phyloP scores from a whole-genome alignment of 2,113 vertebrate genomes.

The Malurus elegans region DNA sequence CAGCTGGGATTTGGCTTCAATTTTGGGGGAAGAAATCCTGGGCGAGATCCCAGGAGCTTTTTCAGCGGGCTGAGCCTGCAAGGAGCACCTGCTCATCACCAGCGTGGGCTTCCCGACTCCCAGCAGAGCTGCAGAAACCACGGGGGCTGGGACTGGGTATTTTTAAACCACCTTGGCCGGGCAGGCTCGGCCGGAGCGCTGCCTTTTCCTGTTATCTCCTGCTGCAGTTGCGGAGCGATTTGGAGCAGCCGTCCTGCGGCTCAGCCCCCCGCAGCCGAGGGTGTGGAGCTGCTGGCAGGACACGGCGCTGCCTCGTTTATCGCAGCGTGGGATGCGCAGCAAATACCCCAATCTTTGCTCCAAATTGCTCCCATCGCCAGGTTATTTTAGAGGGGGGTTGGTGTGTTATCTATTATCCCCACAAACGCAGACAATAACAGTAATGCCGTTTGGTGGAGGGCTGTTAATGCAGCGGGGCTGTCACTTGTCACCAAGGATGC shows the following conservation, averaged over 20 bases:
- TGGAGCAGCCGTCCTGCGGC: background rate
- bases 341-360: background rate
- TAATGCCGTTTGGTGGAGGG: background rate
- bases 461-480: background rate
- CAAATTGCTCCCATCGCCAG: background rate
- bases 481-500: background rate
- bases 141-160: background rate
- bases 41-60: background rate
- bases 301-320: background rate
- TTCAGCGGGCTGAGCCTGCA: background rate
- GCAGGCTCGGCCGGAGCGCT: background rate
- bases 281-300: background rate
- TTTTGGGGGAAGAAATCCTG: background rate
- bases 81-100: background rate
- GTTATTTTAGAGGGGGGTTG: background rate
- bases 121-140: background rate
- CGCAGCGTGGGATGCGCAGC: background rate
- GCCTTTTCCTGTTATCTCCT: slow-evolving; percentile 6
- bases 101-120: background rate
- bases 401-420: background rate
- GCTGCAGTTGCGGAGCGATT: background rate
- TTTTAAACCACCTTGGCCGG: background rate
- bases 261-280: background rate
- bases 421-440: background rate
- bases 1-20: background rate